Evolutionary conservation across 2,797 vertebrate genomes (phyloP), one percentile per base, ranked within the genome.

Genomic region (Lacerta viridis): DNA sequence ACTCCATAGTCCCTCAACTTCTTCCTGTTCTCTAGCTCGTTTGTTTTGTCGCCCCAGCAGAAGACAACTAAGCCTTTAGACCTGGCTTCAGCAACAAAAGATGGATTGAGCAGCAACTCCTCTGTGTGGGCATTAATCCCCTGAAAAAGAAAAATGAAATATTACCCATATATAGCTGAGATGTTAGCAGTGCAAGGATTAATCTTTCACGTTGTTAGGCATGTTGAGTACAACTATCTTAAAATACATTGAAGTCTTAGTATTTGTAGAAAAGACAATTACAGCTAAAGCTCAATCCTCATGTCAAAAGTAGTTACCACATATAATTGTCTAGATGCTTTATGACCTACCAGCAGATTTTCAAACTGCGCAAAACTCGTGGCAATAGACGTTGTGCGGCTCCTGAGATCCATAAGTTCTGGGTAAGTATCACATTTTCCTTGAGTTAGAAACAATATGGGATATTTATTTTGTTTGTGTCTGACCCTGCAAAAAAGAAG

Each of bases 341-440:
- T 27, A 76, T 46, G 90, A 90, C 97, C 98, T 96, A 99, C 99
- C 97, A 99, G 96, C 78, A 99, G 97, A 93, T 99, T 98, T 96
- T 99, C 99, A 93, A 99, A 99, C 95, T 99, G 98, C 87, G 99
- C 99, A 86, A 99, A 99, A 94, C 98, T 99, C 91, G 99, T 98
- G 91, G 99, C 99, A 59, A 99, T 98, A 80, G 98, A 96, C 46
- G 98, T 99, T 87, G 98, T 98, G 93, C 98, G 98, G 95, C 97
- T 98, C 89, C 99, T 97, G 85, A 99, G 97, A 95, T 99, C 99
- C 98, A 99, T 99, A 41, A 99, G 96, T 92, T 99, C 98, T 15
- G 99, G 98, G 82, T 99, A 99, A 88, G 96, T 94, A 0, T 97
- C 94, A 7, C 98, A 98, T 89, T 98, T 97, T 69, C 99, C 99